Conservation (phyloP, 2,113 vertebrate genomes). For the Aptenodytes patagonicus region DNA sequence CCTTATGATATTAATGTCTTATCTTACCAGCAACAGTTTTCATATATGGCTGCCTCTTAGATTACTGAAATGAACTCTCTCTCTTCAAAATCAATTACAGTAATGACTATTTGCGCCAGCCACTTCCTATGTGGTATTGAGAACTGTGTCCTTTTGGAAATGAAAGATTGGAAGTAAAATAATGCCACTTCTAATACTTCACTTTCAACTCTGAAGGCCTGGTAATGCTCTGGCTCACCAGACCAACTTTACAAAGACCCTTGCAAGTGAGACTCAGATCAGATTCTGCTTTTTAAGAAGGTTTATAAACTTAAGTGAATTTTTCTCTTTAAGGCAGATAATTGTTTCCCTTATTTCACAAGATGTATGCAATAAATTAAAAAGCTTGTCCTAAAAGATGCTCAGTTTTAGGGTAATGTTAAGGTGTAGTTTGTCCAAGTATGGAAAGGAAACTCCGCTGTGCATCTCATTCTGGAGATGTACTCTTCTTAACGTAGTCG, state of each 20-base stretch:
- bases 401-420: background rate
- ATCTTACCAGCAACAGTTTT: slow-evolving; percentile 9
- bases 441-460: background rate
- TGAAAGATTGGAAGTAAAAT: background rate
- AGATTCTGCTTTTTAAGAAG: background rate
- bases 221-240: background rate
- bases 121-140: background rate
- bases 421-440: background rate
- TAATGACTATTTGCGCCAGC: background rate
- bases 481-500: background rate
- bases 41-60: background rate
- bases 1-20: slow-evolving; percentile 24
- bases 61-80: background rate
- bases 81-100: slow-evolving; percentile 34
- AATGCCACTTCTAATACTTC: background rate
- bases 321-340: background rate
- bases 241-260: background rate
- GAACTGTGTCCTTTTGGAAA: background rate
- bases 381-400: background rate
- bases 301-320: background rate
- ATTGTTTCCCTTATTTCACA: background rate
- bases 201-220: background rate
- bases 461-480: background rate
- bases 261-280: background rate
- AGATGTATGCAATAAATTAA: background rate